phyloP scores from a whole-genome alignment of 1,140 invertebrate genomes.

The Colletes gigas region DNA sequence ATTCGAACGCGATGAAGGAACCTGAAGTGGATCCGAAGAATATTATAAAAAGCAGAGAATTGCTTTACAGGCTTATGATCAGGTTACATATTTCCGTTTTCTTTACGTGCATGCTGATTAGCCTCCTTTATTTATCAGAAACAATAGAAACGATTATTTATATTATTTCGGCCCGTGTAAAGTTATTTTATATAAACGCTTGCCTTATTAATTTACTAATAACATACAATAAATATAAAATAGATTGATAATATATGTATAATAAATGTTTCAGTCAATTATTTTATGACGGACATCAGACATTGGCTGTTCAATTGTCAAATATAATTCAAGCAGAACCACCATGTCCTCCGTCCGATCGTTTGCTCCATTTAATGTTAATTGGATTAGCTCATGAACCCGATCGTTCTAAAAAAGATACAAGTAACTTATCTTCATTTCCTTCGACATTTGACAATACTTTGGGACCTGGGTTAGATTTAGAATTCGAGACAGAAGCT shows the following conservation, averaged over 20 bases:
- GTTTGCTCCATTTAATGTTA: slow-evolving; percentile 92
- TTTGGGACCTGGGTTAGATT: slow-evolving; percentile 92
- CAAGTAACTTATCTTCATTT: slow-evolving; percentile 83
- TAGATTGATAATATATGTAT: not conserved
- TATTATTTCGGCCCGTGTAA: not conserved
- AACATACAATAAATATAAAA: no score
- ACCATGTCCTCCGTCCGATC: slow-evolving; percentile 96
- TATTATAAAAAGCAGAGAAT: slow-evolving; percentile 90
- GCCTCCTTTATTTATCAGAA: not conserved
- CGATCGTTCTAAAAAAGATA: slow-evolving; percentile 81
- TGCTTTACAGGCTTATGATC: slow-evolving; percentile 92
- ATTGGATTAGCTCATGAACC: slow-evolving; percentile 94
- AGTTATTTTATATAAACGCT: not conserved
- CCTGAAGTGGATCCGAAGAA: slow-evolving; percentile 86
- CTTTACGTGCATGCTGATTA: not conserved
- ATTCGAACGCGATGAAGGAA: slow-evolving; percentile 80
- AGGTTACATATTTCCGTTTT: slow-evolving; percentile 83
- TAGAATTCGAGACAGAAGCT: slow-evolving; percentile 98
- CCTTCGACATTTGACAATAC: slow-evolving; percentile 85
- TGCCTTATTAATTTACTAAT: not conserved
- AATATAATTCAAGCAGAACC: slow-evolving; percentile 92
- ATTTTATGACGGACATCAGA: slow-evolving; percentile 96
- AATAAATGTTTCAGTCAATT: slow-evolving; percentile 87
- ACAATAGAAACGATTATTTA: not conserved
- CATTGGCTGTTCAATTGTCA: slow-evolving; percentile 91